Evolutionary conservation across 1,140 invertebrate species (phyloP), one percentile per base, ranked within the genome.

Genomic region (Drosophila tsacasi): DNA sequence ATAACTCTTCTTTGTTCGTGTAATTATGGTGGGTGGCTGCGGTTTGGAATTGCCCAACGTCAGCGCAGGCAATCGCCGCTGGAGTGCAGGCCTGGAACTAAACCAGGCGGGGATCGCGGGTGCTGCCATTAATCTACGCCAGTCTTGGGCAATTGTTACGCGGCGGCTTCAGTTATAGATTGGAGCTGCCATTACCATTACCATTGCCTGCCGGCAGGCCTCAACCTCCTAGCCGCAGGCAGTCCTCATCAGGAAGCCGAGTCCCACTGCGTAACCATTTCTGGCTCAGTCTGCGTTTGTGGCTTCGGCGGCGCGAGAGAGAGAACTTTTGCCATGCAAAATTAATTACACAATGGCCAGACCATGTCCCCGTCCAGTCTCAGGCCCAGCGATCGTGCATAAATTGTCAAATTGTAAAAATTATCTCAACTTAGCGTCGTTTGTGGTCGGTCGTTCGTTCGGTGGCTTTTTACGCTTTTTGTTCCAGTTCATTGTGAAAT

Each of bases 351-450:
- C 84, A 87, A 87, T 90, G 85, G 44, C 64, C 35, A 50, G 60
- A 47, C 55, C 49, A 61, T 46, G 66, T 67, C 50, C 50, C 27
- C 27, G 27, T 21, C 49, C 49, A 52, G 49, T n/a, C 69, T 47
- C 84, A 59, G 67, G 52, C 59, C 23, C 76, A 72, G 64, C 79
- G 83, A 89, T 87, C 84, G 84, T 87, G 84, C 84, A 90, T 90
- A 90, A 87, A 87, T 87, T 87, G 81, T 87, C 84, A 87, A 87
- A 87, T 87, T 90, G 84, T 90, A 89, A 87, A 87, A 87, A 87
- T 87, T 89, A 87, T 87, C 84, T 87, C 74, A 90, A 81, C 81
- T 87, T 84, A 89, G 77, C 78, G 76, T 89, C 61, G 79, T 73
- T 68, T 55, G 75, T 62, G 74, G 55, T 89, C 61, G 74, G 55